These are phyloP conservation scores for Cabera pusaria DNA, from an alignment of 2,888 invertebrate species.

Conservation along the genomic window DNA sequence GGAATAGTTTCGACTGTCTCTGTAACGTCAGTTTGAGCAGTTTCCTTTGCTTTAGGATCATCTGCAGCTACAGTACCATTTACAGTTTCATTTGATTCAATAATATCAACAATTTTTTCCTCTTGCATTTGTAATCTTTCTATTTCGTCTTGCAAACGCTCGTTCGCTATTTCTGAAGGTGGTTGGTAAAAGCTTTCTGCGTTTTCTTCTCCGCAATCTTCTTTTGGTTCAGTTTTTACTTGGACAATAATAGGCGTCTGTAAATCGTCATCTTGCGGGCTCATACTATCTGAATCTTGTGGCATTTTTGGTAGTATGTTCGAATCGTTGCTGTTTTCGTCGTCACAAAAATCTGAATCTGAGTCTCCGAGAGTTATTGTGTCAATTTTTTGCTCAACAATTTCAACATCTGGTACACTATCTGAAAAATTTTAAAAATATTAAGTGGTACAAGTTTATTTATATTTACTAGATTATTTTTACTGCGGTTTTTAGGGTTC, in stretches of 20 bases:
- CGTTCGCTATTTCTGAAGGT: conserved; percentile 9
- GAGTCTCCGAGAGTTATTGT: conserved; percentile 52
- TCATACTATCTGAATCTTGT: too few species aligned
- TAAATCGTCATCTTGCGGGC: conserved; percentile 1
- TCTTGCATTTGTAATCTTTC: conserved; percentile 23
- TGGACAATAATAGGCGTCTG: conserved; percentile 14
- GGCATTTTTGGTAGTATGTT: background rate
- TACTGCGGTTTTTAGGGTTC: too few species aligned
- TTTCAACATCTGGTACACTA: conserved; percentile 48
- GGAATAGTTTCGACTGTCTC: background rate
- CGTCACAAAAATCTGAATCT: conserved; percentile 46
- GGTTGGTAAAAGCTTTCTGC: conserved; percentile 14
- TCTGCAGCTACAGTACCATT: too few species aligned
- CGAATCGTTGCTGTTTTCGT: conserved; percentile 20
- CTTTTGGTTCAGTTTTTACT: conserved; percentile 38
- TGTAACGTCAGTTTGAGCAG: too few species aligned
- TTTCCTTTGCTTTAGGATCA: too few species aligned
- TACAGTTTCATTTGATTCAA: too few species aligned
- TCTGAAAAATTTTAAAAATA: conserved; percentile 50
- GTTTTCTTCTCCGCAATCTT: conserved; percentile 18
- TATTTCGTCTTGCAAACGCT: conserved; percentile 24
- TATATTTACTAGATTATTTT: too few species aligned
- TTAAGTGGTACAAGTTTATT: too few species aligned
- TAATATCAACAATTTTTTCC: conserved; percentile 17
- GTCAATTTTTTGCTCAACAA: conserved; percentile 61